Conservation (phyloP, 2,797 vertebrate species). For the Buphagus erythrorhynchus region DNA sequence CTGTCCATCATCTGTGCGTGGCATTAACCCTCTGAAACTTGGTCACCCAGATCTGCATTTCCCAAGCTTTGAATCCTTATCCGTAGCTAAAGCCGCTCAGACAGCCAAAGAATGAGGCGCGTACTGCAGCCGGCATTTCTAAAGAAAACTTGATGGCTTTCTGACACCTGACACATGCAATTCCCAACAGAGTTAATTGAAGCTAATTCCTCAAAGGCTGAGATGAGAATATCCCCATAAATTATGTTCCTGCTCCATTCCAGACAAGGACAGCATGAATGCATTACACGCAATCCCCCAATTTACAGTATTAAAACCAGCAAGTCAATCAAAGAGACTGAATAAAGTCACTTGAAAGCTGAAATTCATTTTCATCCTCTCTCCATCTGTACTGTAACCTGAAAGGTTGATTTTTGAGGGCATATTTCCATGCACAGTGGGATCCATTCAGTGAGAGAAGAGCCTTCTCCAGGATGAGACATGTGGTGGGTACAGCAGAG, state of each 20-base stretch:
- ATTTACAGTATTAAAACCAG: slow-evolving; percentile 18
- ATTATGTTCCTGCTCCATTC: slow-evolving; percentile 58
- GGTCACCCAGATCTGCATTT: slow-evolving; percentile 34
- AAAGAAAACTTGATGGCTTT: slow-evolving; percentile 47
- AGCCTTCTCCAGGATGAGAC: not conserved
- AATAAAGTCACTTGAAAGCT: slow-evolving; percentile 36
- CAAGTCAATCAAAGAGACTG: slow-evolving; percentile 52
- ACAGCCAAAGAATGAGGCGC: not conserved
- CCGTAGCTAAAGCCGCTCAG: slow-evolving; percentile 12
- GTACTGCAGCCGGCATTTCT: not conserved
- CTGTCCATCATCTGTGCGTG: not conserved
- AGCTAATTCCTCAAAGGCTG: slow-evolving; percentile 66
- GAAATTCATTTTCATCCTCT: slow-evolving; percentile 2
- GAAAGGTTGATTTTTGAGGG: slow-evolving; percentile 5
- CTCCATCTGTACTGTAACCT: not conserved
- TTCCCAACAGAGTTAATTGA: slow-evolving; percentile 64
- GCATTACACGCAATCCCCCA: slow-evolving; percentile 16
- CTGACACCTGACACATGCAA: slow-evolving; percentile 36
- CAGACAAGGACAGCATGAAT: slow-evolving; percentile 15
- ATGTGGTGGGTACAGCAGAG: not conserved
- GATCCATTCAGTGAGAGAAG: not conserved
- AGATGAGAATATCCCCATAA: slow-evolving; percentile 62
- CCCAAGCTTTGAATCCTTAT: slow-evolving; percentile 41
- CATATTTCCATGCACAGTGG: not conserved
- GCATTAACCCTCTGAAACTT: slow-evolving; percentile 42